A percentile compares a stretch with the other conserved stretches of the same genome.
Evolutionary conservation across 2,888 invertebrate species (phyloP).

Genomic region (Folsomia manolachei): DNA sequence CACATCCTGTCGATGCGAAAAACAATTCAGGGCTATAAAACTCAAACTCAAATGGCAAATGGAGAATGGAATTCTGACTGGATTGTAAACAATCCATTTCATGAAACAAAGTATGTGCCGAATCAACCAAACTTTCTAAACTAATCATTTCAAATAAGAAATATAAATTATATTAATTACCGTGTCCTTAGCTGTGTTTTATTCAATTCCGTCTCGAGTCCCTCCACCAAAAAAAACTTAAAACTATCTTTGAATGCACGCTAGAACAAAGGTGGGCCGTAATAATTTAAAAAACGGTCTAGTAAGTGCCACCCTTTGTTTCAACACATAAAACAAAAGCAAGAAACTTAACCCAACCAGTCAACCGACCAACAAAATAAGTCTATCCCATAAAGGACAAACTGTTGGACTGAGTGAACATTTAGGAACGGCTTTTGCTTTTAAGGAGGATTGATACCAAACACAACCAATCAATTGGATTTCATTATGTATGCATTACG

Average conservation of each 20-base stretch:
- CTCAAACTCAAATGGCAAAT: no score
- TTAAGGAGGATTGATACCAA: slow-evolving; percentile 24
- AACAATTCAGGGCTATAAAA: no score
- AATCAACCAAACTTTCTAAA: no score
- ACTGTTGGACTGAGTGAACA: slow-evolving; percentile 37
- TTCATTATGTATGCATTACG: slow-evolving; percentile 40
- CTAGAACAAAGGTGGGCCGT: background rate
- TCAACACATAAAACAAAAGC: background rate
- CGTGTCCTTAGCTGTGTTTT: no score
- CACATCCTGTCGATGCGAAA: no score
- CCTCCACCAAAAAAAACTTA: no score
- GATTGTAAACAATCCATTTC: no score
- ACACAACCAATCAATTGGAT: slow-evolving; percentile 32
- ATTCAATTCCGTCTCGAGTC: no score
- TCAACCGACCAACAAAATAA: background rate
- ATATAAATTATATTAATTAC: no score
- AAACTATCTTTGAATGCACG: background rate
- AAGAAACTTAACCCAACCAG: background rate
- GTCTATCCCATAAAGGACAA: slow-evolving; percentile 45
- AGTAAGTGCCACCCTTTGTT: background rate
- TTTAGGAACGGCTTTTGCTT: slow-evolving; percentile 36
- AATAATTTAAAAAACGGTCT: background rate
- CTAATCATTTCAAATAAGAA: no score
- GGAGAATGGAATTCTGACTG: no score
- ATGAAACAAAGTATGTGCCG: no score